These are phyloP conservation scores for Pontoporia blainvillei DNA, from an alignment of 2,113 vertebrate genomes.

Conservation along the genomic window DNA sequence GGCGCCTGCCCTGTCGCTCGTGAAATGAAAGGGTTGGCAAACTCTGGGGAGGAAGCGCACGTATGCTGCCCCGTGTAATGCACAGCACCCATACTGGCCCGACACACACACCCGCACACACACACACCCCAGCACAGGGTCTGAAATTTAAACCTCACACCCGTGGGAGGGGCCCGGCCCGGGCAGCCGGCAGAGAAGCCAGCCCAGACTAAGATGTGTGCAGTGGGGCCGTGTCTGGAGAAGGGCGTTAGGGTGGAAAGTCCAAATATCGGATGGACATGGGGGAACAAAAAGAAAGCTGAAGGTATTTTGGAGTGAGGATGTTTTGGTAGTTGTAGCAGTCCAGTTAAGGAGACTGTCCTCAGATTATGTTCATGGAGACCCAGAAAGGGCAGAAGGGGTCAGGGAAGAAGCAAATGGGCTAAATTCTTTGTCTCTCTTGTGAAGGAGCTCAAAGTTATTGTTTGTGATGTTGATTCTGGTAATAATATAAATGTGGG, in stretches of 20 bases:
- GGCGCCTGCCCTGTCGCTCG: rapidly evolving
- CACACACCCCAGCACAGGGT: not conserved
- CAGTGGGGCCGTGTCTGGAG: not conserved
- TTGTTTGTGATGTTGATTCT: conserved; percentile 15
- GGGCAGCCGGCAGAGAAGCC: not conserved
- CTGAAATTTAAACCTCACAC: not conserved
- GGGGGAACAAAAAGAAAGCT: not conserved
- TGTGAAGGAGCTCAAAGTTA: not conserved
- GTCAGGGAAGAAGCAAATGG: not conserved
- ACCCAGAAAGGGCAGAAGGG: not conserved
- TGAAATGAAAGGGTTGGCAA: not conserved
- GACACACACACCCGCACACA: not conserved
- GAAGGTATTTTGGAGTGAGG: not conserved
- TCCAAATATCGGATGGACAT: not conserved
- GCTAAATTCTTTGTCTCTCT: not conserved
- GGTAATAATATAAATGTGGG: conserved; percentile 18
- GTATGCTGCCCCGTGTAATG: too few relatives aligned
- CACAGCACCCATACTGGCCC: too few relatives aligned
- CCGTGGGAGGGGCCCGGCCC: rapidly evolving
- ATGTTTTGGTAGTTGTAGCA: not conserved
- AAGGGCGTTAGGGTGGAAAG: not conserved
- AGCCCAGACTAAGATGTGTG: not conserved
- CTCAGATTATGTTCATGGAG: not conserved
- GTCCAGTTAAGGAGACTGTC: not conserved
- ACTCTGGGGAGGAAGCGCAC: not conserved